Percentiles rank a stretch among this genome's conserved stretches.
Conservation (phyloP, 1,140 invertebrate genomes). For the Lepidostoma basale region DNA sequence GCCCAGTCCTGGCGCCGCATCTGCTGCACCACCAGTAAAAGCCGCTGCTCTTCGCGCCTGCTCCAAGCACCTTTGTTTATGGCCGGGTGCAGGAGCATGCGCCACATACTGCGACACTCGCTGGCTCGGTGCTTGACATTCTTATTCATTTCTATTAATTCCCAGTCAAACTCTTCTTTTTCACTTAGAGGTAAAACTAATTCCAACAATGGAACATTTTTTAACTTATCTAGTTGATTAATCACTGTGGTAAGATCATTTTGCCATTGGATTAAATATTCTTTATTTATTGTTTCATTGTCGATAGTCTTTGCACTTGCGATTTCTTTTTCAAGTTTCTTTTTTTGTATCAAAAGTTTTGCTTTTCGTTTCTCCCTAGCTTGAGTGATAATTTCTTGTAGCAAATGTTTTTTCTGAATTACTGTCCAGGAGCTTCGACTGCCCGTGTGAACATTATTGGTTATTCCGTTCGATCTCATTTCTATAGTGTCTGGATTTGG, state of each 20-base stretch:
- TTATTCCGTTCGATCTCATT: slow-evolving; percentile 22
- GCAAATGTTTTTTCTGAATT: slow-evolving; percentile 7
- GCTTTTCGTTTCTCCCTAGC: not conserved
- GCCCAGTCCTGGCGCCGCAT: slow-evolving; percentile 26
- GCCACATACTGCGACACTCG: slow-evolving; percentile 39
- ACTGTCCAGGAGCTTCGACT: not conserved
- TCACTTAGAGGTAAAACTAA: slow-evolving; percentile 13
- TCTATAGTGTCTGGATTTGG: slow-evolving; percentile 46
- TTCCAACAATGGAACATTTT: not conserved
- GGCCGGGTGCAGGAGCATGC: slow-evolving; percentile 27
- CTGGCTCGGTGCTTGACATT: not conserved
- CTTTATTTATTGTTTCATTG: not conserved
- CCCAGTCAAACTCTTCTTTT: slow-evolving; percentile 30
- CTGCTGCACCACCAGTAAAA: not conserved
- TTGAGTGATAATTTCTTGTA: not conserved
- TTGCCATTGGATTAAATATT: not conserved
- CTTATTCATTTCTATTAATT: not conserved
- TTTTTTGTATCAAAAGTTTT: not conserved
- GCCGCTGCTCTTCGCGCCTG: not conserved
- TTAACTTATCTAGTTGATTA: not conserved
- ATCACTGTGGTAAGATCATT: not conserved
- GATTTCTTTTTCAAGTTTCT: slow-evolving; percentile 11
- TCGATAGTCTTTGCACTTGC: not conserved
- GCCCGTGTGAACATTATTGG: slow-evolving; percentile 6
- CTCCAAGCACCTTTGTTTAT: slow-evolving; percentile 36